These are phyloP conservation scores for Kryptolebias marmoratus DNA, from an alignment of 2,113 vertebrate genomes.

Conservation along the genomic window DNA sequence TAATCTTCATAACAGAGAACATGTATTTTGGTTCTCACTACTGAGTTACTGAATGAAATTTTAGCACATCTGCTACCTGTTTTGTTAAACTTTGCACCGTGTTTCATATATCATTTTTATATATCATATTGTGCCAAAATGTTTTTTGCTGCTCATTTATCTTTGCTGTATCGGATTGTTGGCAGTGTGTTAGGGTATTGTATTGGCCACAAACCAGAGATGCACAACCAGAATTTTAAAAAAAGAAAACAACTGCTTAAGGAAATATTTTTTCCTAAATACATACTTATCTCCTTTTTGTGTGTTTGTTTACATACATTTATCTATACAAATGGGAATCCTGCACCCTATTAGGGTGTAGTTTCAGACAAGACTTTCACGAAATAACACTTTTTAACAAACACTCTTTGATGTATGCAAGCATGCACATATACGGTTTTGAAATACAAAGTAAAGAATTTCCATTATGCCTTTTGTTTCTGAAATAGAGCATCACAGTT, in stretches of 20 bases:
- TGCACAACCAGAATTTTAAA: too few species aligned
- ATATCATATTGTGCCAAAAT: too few species aligned
- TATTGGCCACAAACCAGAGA: too few species aligned
- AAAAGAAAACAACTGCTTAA: background rate
- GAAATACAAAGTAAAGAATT: conserved; percentile 68
- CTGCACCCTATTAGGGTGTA: conserved; percentile 32
- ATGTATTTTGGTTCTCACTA: too few species aligned
- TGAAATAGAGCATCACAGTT: conserved; percentile 72
- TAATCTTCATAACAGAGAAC: too few species aligned
- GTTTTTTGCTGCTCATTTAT: too few species aligned
- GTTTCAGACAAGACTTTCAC: conserved; percentile 47
- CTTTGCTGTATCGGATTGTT: too few species aligned
- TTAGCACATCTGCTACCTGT: too few species aligned
- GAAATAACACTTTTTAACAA: conserved; percentile 42
- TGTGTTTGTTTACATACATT: conserved; percentile 7
- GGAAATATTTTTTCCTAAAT: conserved; percentile 8
- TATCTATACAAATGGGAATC: conserved; percentile 13
- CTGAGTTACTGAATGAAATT: too few species aligned
- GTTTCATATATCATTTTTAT: too few species aligned
- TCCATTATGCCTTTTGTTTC: conserved; percentile 63
- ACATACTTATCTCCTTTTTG: conserved; percentile 10
- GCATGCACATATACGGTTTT: background rate
- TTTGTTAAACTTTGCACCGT: too few species aligned
- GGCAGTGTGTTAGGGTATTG: too few species aligned
- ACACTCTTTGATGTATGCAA: conserved; percentile 4